Percentiles rank a stretch among this genome's conserved stretches.
Evolutionary conservation across 1,140 invertebrate genomes (phyloP).

Genomic region (Drosophila gunungcola): DNA sequence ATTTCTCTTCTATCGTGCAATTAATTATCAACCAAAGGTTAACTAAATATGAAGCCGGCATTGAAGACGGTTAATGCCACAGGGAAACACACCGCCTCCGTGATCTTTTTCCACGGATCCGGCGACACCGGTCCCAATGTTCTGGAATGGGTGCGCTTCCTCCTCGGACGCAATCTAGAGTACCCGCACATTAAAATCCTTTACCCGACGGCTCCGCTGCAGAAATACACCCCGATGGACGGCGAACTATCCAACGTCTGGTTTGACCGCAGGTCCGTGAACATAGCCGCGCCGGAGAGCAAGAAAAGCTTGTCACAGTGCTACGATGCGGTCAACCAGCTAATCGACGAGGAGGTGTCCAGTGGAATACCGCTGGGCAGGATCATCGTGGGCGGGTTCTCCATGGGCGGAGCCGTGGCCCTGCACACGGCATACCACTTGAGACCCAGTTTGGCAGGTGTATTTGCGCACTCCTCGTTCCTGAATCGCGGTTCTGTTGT

Average conservation of each 20-base stretch:
- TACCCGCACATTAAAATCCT: conserved; percentile 90
- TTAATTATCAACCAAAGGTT: conserved; percentile 1
- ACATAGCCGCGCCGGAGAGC: conserved; percentile 87
- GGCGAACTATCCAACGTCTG: conserved; percentile 89
- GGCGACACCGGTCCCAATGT: conserved; percentile 88
- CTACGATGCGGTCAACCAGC: conserved; percentile 86
- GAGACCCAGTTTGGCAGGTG: conserved; percentile 87
- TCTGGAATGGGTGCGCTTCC: conserved; percentile 88
- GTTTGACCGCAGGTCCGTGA: conserved; percentile 88
- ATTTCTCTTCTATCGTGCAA: not conserved
- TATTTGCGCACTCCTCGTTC: conserved; percentile 90
- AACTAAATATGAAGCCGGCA: conserved; percentile 21
- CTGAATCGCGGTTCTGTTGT: conserved; percentile 89
- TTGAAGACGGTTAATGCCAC: conserved; percentile 33
- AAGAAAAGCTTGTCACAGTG: conserved; percentile 87
- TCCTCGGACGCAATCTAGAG: conserved; percentile 86
- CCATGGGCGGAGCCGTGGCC: conserved; percentile 90
- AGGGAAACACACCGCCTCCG: conserved; percentile 85
- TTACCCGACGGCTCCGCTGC: conserved; percentile 89
- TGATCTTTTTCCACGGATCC: conserved; percentile 88
- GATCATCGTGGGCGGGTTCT: conserved; percentile 91
- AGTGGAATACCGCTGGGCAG: conserved; percentile 87
- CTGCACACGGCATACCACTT: conserved; percentile 88
- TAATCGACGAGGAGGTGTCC: conserved; percentile 88
- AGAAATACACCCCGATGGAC: conserved; percentile 88